Percentiles rank a stretch among this genome's conserved stretches.
Evolutionary conservation across 2,797 vertebrate genomes (phyloP).

Genomic region (Sitta carolinensis): DNA sequence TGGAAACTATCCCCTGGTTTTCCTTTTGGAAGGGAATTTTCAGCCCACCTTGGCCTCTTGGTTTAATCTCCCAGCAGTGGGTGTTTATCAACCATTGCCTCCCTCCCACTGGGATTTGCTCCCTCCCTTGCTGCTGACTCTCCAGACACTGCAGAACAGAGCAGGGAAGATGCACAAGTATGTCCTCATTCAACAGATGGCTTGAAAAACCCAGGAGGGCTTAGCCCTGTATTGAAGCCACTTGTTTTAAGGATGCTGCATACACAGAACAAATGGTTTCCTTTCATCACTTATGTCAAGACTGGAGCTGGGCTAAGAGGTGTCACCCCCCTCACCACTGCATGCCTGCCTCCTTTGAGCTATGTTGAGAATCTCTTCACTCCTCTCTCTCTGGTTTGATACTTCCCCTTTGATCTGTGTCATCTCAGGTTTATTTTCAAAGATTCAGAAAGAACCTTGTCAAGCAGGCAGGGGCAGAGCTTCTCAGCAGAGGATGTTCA

Average conservation of each 20-base stretch:
- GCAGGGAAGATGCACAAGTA: neutral
- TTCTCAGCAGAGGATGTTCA: accelerated
- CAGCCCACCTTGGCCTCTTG: neutral
- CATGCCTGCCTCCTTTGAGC: neutral
- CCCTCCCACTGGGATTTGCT: neutral
- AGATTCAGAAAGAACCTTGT: neutral
- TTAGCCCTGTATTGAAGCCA: neutral
- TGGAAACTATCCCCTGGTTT: neutral
- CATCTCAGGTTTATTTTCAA: neutral
- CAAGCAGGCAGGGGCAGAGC: neutral
- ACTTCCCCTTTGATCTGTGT: neutral
- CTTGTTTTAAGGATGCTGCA: neutral
- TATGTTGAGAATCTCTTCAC: neutral
- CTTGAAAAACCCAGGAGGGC: neutral
- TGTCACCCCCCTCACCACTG: neutral
- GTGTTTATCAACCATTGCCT: neutral
- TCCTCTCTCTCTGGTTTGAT: neutral
- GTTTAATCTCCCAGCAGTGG: neutral
- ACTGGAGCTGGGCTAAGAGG: constrained; percentile 7
- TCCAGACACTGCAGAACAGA: neutral
- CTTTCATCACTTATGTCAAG: constrained; percentile 2
- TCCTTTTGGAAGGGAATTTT: neutral
- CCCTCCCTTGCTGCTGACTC: neutral
- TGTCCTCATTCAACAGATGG: neutral
- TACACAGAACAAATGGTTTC: neutral